Evolutionary conservation across 2,797 vertebrate genomes (phyloP).

Genomic region (Kryptolebias ocellatus): DNA sequence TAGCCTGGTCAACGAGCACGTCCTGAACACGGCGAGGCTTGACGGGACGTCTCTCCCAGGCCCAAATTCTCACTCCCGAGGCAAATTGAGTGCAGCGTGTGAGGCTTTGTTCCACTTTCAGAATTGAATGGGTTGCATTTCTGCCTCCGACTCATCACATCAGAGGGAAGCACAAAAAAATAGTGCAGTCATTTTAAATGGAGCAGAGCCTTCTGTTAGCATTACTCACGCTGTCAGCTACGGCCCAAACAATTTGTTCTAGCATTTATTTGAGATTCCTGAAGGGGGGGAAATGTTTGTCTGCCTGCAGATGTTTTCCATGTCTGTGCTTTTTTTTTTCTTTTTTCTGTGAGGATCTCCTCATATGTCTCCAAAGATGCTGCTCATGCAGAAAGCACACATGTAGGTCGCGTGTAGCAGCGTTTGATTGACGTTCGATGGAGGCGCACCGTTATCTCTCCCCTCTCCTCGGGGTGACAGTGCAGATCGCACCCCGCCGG

Average conservation of each 20-base stretch:
- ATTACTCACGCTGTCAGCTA: conserved; percentile 46
- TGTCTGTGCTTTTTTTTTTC: conserved; percentile 8
- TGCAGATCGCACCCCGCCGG: conserved; percentile 68
- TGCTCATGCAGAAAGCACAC: conserved; percentile 35
- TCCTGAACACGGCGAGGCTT: neutral
- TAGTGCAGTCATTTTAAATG: conserved; percentile 65
- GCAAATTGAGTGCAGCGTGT: conserved; percentile 21
- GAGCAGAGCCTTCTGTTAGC: conserved; percentile 44
- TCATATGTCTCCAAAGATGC: conserved; percentile 34
- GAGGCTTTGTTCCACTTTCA: conserved; percentile 56
- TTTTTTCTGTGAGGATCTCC: conserved; percentile 17
- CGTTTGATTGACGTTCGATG: conserved; percentile 59
- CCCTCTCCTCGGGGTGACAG: conserved; percentile 61
- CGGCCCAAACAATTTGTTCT: conserved; percentile 53
- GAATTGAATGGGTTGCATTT: conserved; percentile 44
- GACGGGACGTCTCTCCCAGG: neutral
- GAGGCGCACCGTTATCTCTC: conserved; percentile 45
- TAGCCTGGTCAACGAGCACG: neutral
- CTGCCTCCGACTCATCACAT: conserved; percentile 52
- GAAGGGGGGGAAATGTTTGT: conserved; percentile 9
- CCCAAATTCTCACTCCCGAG: neutral
- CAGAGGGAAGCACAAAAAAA: conserved; percentile 30
- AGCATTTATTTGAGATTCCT: conserved; percentile 51
- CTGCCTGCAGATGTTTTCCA: conserved; percentile 28
- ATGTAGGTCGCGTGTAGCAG: conserved; percentile 17